Evolutionary conservation across 2,888 invertebrate species (phyloP).

Genomic region (Chelonus formosanus): DNA sequence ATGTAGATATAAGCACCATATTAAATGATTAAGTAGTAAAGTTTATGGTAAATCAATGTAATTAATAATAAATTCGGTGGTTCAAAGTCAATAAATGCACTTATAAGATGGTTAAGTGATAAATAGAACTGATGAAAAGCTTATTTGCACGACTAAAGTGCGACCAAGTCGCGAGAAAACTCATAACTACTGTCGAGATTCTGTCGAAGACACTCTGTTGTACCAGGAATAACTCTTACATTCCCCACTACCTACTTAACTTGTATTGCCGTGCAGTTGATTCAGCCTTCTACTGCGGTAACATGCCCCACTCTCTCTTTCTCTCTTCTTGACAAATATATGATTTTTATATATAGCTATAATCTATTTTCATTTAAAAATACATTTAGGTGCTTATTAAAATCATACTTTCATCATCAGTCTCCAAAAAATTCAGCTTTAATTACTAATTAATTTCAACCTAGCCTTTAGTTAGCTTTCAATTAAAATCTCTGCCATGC

Average conservation of each 20-base stretch:
- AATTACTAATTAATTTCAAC: no score
- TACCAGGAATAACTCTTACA: conserved; percentile 55
- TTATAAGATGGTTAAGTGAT: background rate
- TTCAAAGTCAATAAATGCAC: background rate
- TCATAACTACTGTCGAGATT: conserved; percentile 43
- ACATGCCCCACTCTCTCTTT: conserved; percentile 21
- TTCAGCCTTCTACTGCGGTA: conserved; percentile 10
- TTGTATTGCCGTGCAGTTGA: conserved; percentile 16
- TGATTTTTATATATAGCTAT: background rate
- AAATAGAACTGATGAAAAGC: conserved; percentile 8
- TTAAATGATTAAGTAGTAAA: no score
- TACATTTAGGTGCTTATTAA: no score
- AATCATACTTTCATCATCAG: no score
- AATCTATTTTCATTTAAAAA: no score
- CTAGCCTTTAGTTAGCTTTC: no score
- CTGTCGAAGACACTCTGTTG: conserved; percentile 49
- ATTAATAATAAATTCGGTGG: no score
- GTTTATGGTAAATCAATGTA: no score
- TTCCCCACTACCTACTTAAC: conserved; percentile 44
- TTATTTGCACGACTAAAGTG: conserved; percentile 36
- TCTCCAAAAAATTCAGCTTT: no score
- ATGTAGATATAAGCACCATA: no score
- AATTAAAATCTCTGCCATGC: no score
- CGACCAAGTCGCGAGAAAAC: conserved; percentile 51
- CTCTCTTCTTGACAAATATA: conserved; percentile 3